Base-by-base conservation (phyloP, 1,140 invertebrate genomes). In the Harpegnathos saltator region DNA sequence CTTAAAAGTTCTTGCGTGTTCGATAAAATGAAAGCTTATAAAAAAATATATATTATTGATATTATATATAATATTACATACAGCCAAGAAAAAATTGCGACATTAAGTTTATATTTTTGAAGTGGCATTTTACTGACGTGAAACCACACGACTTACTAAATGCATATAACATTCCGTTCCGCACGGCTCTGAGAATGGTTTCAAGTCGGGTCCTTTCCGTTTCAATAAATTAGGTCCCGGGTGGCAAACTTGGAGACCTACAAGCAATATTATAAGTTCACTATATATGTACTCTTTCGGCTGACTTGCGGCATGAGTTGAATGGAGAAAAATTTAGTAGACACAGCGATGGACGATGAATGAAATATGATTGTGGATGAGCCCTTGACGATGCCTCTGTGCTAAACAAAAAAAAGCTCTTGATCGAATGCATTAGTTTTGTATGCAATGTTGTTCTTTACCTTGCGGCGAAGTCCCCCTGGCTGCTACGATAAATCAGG, bases 221-320 rank as follows among this genome's bases (percentile, higher is more conserved):
- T 98, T 98, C 84, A 97, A 95, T 82, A 98, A 95, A 95, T 98
- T 98, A 4, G 98, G 98, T 63, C 97, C 97, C 0, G 98, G 97
- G 95, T 98, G 97, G 93, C 97, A 98, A n/a, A 97, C 97, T 96
- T 98, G 97, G 61, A 98, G 94, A 91, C 95, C 95, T 96, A 84
- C 1, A 88, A 89, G 83, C 81, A 86, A 87, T 29, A 52, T 58
- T 24, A 22, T 22, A 82, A 78, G 52, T 44, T 88, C 7, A 78
- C 15, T 61, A 38, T 0, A 0, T 54, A 75, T 12, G 11, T 73
- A 82, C 26, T 65, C 9, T 80, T 22, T 71, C 65, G 33, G 52
- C 14, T 44, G 48, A 73, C 54, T 52, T 2, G 19, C 54, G 69
- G 26, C 29, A 83, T 83, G 52, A 44, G 22, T 77, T 65, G 22